Conservation (phyloP, 2,113 vertebrate genomes). For the Strigops habroptila region DNA sequence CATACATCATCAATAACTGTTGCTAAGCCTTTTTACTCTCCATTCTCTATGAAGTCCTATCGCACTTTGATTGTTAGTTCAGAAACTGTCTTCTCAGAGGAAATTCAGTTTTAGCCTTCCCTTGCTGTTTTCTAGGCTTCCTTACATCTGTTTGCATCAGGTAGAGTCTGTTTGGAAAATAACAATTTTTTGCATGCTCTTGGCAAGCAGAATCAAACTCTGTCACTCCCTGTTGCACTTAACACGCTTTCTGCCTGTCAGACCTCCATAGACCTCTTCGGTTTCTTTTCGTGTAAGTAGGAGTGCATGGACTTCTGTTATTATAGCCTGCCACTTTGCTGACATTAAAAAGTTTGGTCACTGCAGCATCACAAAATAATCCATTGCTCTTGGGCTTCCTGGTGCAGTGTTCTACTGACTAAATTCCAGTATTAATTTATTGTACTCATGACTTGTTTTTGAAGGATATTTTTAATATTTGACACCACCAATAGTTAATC, state of each 20-base stretch:
- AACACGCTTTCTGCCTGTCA: conserved; percentile 57
- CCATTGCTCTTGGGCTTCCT: not conserved
- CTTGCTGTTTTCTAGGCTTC: conserved; percentile 38
- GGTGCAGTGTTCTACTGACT: not conserved
- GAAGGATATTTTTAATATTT: not conserved
- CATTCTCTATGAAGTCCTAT: conserved; percentile 15
- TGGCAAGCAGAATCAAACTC: conserved; percentile 58
- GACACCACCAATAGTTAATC: not conserved
- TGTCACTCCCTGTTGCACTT: conserved; percentile 55
- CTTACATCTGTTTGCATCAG: conserved; percentile 42
- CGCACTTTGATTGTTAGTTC: conserved; percentile 23
- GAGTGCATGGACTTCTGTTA: conserved; percentile 28
- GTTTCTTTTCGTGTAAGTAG: conserved; percentile 66
- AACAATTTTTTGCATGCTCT: conserved; percentile 48
- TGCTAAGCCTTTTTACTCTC: conserved; percentile 34
- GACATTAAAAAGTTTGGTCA: conserved; percentile 44
- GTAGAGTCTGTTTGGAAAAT: conserved; percentile 51
- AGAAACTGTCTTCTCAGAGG: conserved; percentile 39
- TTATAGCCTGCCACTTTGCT: conserved; percentile 3
- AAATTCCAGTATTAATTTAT: not conserved
- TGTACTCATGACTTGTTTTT: not conserved
- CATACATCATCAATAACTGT: not conserved
- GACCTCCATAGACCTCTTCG: conserved; percentile 31
- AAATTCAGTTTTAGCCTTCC: conserved; percentile 23
- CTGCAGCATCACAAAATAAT: not conserved